These are phyloP conservation scores for Sebastes trivittatus DNA, from an alignment of 2,797 vertebrate genomes.

Conservation along the genomic window DNA sequence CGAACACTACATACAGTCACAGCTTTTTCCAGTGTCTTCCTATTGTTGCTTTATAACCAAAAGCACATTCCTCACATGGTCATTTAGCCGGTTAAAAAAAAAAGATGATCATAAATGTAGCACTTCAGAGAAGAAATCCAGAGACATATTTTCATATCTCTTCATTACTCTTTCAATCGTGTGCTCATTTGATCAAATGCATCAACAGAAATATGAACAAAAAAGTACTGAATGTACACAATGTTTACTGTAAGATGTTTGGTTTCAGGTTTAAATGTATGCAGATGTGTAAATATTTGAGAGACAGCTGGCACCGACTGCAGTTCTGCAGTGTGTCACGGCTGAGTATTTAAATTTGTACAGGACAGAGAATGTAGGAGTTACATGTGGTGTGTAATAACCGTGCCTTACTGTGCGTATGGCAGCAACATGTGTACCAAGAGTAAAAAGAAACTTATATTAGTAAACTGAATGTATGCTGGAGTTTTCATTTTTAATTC, in stretches of 20 bases:
- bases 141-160: constrained; percentile 59
- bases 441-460: constrained; percentile 51
- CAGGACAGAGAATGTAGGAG: constrained; percentile 42
- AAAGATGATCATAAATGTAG: neutral
- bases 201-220: neutral
- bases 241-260: constrained; percentile 40
- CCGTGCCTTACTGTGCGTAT: constrained; percentile 65
- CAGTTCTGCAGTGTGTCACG: constrained; percentile 20
- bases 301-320: constrained; percentile 21
- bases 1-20: neutral
- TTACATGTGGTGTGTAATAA: constrained; percentile 56
- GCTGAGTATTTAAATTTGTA: constrained; percentile 32
- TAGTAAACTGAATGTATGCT: constrained; percentile 12
- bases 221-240: constrained; percentile 28
- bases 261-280: constrained; percentile 44
- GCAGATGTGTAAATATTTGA: constrained; percentile 50
- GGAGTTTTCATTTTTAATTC: constrained; percentile 30
- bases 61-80: constrained; percentile 20
- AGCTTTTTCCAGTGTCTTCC: constrained; percentile 45
- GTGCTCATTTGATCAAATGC: constrained; percentile 1
- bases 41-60: constrained; percentile 29
- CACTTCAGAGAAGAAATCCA: constrained; percentile 35
- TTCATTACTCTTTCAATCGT: constrained; percentile 8
- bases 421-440: constrained; percentile 61
- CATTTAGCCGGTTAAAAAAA: neutral